phyloP scores from a whole-genome alignment of 2,797 vertebrate genomes.

The Cercopithecus diana region DNA sequence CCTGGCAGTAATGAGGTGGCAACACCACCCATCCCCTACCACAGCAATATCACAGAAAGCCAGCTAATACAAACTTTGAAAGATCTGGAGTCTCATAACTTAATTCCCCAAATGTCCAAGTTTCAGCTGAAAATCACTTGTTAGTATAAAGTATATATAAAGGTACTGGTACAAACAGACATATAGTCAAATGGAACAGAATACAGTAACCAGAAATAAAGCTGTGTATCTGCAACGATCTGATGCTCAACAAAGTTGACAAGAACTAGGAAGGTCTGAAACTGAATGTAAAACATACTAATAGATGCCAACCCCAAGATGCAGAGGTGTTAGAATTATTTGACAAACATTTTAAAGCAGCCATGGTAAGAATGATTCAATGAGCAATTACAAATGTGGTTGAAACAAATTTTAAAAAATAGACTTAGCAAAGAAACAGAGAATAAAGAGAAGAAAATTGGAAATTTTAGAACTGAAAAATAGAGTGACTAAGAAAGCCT shows the following conservation, averaged over 20 bases:
- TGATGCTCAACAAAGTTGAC: too few relatives aligned
- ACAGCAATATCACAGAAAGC: background rate
- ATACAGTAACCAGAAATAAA: too few relatives aligned
- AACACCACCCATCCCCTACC: background rate
- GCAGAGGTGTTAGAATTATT: background rate
- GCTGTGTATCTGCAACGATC: too few relatives aligned
- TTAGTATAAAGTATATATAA: background rate
- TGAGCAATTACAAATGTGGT: background rate
- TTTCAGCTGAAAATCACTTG: background rate
- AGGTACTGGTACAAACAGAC: background rate
- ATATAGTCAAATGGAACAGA: too few relatives aligned
- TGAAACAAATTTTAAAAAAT: background rate
- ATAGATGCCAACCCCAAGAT: background rate
- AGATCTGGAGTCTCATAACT: background rate
- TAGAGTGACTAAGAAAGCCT: background rate
- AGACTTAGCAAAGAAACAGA: background rate
- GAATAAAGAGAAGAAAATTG: background rate
- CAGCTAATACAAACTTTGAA: background rate
- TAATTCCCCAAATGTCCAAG: background rate
- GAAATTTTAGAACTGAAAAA: background rate
- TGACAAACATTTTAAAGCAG: background rate
- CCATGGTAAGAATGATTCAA: background rate
- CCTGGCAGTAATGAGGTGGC: background rate
- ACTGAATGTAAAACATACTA: background rate
- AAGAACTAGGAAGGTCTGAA: background rate